Evolutionary conservation across 2,797 vertebrate species (phyloP).

Genomic region (Coracias cyanogaster): DNA sequence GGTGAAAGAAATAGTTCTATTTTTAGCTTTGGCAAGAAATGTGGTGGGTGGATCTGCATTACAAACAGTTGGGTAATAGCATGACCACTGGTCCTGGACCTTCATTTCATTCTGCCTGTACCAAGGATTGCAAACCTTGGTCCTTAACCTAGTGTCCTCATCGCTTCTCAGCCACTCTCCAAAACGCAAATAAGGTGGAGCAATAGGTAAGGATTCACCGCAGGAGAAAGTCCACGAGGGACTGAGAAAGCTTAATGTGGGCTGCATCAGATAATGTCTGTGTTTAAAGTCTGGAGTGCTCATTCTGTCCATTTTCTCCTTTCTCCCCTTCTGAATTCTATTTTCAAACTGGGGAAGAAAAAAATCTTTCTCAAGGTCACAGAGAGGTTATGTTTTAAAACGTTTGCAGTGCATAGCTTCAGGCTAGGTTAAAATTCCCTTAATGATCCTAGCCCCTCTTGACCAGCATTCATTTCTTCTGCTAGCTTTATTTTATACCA

Average conservation of each 20-base stretch:
- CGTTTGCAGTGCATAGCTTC: neutral
- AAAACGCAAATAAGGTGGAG: neutral
- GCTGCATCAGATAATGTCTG: neutral
- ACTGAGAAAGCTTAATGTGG: neutral
- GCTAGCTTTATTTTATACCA: neutral
- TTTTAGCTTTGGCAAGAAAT: constrained; percentile 38
- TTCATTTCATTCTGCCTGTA: rapidly evolving
- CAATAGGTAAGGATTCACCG: neutral
- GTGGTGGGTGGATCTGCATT: neutral
- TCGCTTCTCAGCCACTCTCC: neutral
- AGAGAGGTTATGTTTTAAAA: neutral
- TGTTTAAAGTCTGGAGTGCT: neutral
- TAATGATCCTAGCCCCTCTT: neutral
- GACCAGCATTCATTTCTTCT: neutral
- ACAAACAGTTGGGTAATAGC: neutral
- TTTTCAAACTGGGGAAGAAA: neutral
- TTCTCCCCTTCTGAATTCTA: neutral
- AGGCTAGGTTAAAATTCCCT: constrained; percentile 28
- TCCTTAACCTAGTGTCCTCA: neutral
- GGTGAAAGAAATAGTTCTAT: neutral
- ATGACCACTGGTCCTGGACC: neutral
- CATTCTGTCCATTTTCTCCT: neutral
- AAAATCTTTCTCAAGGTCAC: constrained; percentile 4
- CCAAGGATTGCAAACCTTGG: neutral
- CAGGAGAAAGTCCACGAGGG: neutral